phyloP scores from a whole-genome alignment of 2,113 vertebrate species.

The Pagrus major region DNA sequence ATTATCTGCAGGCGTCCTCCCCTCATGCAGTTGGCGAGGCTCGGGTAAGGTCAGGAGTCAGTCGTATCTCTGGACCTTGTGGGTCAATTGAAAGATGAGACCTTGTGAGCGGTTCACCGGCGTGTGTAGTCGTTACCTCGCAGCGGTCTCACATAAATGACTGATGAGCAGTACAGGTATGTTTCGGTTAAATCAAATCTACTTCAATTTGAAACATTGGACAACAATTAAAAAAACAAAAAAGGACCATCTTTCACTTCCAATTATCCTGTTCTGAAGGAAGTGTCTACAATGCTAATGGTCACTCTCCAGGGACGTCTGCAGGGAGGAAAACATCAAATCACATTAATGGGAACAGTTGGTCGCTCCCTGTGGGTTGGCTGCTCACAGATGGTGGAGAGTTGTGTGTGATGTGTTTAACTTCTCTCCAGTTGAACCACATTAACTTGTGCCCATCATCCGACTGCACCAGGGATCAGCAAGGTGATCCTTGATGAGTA shows the following conservation, averaged over 20 bases:
- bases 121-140: not conserved
- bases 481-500: slow-evolving; percentile 24
- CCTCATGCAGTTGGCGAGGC: not conserved
- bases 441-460: slow-evolving; percentile 56
- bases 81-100: slow-evolving; percentile 25
- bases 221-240: slow-evolving; percentile 26
- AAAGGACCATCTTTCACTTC: slow-evolving; percentile 14
- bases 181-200: slow-evolving; percentile 4
- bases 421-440: slow-evolving; percentile 60
- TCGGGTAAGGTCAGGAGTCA: slow-evolving; percentile 46
- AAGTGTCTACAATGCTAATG: slow-evolving; percentile 48
- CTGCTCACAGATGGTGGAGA: slow-evolving; percentile 71
- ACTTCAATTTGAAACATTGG: slow-evolving; percentile 7
- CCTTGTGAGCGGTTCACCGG: slow-evolving; percentile 10
- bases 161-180: not conserved
- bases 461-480: slow-evolving; percentile 37
- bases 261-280: slow-evolving; percentile 37
- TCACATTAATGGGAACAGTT: slow-evolving; percentile 70
- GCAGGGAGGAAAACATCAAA: slow-evolving; percentile 55
- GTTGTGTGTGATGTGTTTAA: slow-evolving; percentile 61
- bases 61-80: slow-evolving; percentile 16
- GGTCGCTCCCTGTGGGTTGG: slow-evolving; percentile 55
- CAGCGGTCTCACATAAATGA: slow-evolving; percentile 29
- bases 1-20: slow-evolving; percentile 44
- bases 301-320: slow-evolving; percentile 51